Percentiles rank a stretch among this genome's conserved stretches.
Evolutionary conservation across 2,797 vertebrate genomes (phyloP).

Genomic region (Dallia pectoralis): DNA sequence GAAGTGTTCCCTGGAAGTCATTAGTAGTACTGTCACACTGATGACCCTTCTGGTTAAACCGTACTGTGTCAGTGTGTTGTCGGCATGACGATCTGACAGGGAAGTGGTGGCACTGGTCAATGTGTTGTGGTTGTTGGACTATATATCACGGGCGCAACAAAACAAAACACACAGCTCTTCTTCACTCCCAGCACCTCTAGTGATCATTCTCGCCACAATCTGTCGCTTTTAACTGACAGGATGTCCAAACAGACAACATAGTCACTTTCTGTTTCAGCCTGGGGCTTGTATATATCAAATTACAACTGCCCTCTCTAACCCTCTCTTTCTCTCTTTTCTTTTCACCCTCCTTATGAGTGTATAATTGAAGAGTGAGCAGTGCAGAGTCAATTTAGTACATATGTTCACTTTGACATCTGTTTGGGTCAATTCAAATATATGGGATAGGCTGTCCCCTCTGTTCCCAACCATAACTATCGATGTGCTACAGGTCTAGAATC

Average conservation of each 20-base stretch:
- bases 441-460: not conserved
- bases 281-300: constrained; percentile 54
- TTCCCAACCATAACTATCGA: no score
- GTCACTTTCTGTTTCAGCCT: constrained; percentile 62
- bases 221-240: constrained; percentile 32
- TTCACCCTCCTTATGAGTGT: constrained; percentile 17
- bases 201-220: not conserved
- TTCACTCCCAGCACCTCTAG: constrained; percentile 32
- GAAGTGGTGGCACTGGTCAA: not conserved
- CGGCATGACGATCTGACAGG: not conserved
- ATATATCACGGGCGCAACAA: not conserved
- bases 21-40: no score
- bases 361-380: constrained; percentile 36
- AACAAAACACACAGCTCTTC: not conserved
- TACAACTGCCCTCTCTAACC: constrained; percentile 40
- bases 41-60: no score
- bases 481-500: no score
- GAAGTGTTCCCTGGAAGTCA: not conserved
- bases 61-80: not conserved
- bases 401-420: constrained; percentile 33
- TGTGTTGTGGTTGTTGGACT: not conserved
- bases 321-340: constrained; percentile 16
- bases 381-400: constrained; percentile 46
- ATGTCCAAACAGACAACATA: constrained; percentile 32
- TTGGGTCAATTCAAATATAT: not conserved